Base-by-base conservation (phyloP, 2,113 vertebrate genomes). In the Tachycineta bicolor region DNA sequence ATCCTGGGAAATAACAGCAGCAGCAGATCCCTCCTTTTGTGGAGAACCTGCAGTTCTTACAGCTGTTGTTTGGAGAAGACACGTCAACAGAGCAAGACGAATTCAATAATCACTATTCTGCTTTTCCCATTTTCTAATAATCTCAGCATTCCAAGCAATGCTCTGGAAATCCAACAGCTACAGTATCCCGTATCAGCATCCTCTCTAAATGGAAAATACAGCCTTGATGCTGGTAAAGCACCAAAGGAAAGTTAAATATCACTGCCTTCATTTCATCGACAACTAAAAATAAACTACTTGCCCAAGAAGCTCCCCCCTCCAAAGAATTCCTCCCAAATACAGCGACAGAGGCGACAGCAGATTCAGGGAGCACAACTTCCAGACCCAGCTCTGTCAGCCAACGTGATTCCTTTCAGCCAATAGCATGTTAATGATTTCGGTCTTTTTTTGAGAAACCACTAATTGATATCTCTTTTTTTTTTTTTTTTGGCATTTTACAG, bases 391-490 rank as follows among this genome's bases (percentile, higher is more conserved):
- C 62, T 1, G 1, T 15, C 43, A 93, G 71, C 55, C 87, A 84
- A n/a, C 3, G 5, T 56, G 74, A 81, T 25, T 82, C 46, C 67
- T 94, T 53, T 46, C 23, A 80, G 74, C 75, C 83, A 95, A 21
- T 28, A 78, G 34, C 11, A 90, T 50, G 63, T 34, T 52, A 80
- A 68, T 46, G 63, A 63, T 67, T 6, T 12, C 14, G 49, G 53
- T 56, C 47, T 52, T 9, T 37, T 50, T 52, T 9, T 37, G n/a
- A 91, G 67, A 91, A 93, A 90, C 84, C 91, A 93, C 91, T 93
- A 89, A 97, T 76, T 83, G 82, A 28, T 70, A 94, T 46, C 46
- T 85, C 9, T 37, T 37, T 69, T 84, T 96, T 75, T 33, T 37
- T 69, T 84, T 96, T 75, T 33, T 56, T 76, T 49, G 44, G 50